Conservation (phyloP, 2,113 vertebrate genomes). For the Ceyx margarethae region DNA sequence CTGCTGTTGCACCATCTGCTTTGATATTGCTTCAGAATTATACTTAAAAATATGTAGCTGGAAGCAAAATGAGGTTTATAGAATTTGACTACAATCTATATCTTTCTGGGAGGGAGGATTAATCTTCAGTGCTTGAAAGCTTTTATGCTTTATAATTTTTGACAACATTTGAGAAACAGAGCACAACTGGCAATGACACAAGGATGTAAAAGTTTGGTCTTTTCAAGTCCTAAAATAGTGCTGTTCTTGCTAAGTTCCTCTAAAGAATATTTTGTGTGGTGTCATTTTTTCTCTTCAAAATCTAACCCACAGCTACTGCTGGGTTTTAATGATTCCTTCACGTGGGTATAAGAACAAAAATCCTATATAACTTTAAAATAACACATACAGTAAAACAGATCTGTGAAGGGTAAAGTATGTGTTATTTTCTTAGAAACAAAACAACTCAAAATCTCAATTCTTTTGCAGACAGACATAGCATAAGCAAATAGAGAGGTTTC, state of each 20-base stretch:
- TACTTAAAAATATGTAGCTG: slow-evolving; percentile 76
- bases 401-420: background rate
- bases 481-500: background rate
- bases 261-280: slow-evolving; percentile 19
- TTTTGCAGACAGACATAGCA: background rate
- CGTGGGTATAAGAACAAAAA: background rate
- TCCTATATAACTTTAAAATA: background rate
- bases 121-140: slow-evolving; percentile 79
- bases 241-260: background rate
- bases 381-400: background rate
- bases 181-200: slow-evolving; percentile 55
- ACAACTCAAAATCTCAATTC: background rate
- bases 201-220: slow-evolving; percentile 64
- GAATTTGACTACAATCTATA: slow-evolving; percentile 83
- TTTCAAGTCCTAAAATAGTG: slow-evolving; percentile 20
- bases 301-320: background rate
- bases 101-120: slow-evolving; percentile 77
- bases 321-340: background rate
- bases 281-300: background rate
- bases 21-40: slow-evolving; percentile 72
- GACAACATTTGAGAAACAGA: slow-evolving; percentile 72
- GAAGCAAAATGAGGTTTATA: slow-evolving; percentile 71
- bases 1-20: slow-evolving; percentile 66
- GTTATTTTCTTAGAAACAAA: background rate
- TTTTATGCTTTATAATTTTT: slow-evolving; percentile 81